These are phyloP conservation scores for Brenthis hecate DNA, from an alignment of 2,888 invertebrate genomes.

Conservation along the genomic window DNA sequence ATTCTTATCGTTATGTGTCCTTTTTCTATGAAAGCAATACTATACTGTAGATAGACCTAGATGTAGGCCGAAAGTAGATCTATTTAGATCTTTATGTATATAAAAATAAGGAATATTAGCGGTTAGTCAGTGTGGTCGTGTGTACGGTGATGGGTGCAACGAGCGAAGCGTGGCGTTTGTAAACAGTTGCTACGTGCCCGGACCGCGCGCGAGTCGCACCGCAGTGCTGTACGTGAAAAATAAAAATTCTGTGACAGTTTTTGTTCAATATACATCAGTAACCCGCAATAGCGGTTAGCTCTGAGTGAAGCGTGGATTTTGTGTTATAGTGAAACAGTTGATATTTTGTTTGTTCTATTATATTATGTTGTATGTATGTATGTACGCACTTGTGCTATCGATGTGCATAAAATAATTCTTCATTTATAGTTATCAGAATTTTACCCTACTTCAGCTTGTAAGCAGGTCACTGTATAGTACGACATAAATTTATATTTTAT, in stretches of 20 bases:
- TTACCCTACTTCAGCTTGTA: conserved; percentile 1
- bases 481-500: not conserved
- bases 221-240: conserved; percentile 27
- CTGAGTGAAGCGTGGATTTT: conserved; percentile 40
- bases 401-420: conserved; percentile 20
- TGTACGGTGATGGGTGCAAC: conserved; percentile 55
- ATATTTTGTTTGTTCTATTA: conserved; percentile 40
- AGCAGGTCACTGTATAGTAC: conserved; percentile 11
- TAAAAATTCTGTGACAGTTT: conserved; percentile 33
- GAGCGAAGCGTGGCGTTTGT: conserved; percentile 50
- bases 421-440: conserved; percentile 11
- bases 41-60: conserved; percentile 32
- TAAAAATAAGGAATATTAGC: conserved; percentile 23
- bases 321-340: conserved; percentile 40
- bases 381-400: conserved; percentile 41
- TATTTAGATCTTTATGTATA: conserved; percentile 23
- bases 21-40: conserved; percentile 56
- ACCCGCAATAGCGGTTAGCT: conserved; percentile 65
- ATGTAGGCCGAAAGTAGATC: not conserved
- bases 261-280: conserved; percentile 40
- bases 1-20: conserved; percentile 63
- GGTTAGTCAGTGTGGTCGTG: conserved; percentile 32
- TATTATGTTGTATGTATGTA: conserved; percentile 40
- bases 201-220: conserved; percentile 58
- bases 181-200: conserved; percentile 61